Conservation (phyloP, 1,140 invertebrate genomes). For the Brachionus rubens region DNA sequence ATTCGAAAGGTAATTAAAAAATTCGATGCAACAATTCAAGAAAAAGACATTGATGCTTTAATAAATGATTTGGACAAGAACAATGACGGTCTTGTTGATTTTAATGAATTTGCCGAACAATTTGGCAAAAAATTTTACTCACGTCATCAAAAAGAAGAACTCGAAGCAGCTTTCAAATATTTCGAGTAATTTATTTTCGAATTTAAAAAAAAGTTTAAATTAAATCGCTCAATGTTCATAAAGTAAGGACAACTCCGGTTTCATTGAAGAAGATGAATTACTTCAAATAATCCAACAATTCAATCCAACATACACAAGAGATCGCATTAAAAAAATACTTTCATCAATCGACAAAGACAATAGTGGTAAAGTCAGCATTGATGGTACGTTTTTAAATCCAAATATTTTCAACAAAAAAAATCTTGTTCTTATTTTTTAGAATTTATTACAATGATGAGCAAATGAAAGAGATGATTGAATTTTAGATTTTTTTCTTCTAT, state of each 20-base stretch:
- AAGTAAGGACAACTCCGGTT: conserved; percentile 33
- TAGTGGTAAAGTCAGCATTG: conserved; percentile 39
- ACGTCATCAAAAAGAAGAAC: neutral
- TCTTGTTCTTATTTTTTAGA: neutral
- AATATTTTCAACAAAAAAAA: too few species aligned
- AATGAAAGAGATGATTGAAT: too few species aligned
- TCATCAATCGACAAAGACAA: conserved; percentile 4
- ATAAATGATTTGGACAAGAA: conserved; percentile 32
- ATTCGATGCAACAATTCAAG: neutral
- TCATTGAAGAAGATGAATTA: conserved; percentile 31
- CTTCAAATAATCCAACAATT: conserved; percentile 2
- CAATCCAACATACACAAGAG: neutral
- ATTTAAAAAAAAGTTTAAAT: neutral
- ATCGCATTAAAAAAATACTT: neutral
- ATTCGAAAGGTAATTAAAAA: neutral
- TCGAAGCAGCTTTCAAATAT: conserved; percentile 40
- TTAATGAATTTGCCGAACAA: conserved; percentile 26
- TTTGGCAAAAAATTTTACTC: conserved; percentile 34
- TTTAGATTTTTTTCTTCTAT: too few species aligned
- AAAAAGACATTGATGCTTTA: conserved; percentile 4
- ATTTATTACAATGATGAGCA: neutral
- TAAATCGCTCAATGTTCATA: neutral
- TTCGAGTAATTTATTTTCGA: neutral
- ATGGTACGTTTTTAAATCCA: too few species aligned
- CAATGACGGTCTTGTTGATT: conserved; percentile 21